Percentiles rank a stretch among this genome's conserved stretches.
These are phyloP conservation scores for Leucoraja ocellata DNA, from an alignment of 2,797 vertebrate genomes.

Conservation along the genomic window DNA sequence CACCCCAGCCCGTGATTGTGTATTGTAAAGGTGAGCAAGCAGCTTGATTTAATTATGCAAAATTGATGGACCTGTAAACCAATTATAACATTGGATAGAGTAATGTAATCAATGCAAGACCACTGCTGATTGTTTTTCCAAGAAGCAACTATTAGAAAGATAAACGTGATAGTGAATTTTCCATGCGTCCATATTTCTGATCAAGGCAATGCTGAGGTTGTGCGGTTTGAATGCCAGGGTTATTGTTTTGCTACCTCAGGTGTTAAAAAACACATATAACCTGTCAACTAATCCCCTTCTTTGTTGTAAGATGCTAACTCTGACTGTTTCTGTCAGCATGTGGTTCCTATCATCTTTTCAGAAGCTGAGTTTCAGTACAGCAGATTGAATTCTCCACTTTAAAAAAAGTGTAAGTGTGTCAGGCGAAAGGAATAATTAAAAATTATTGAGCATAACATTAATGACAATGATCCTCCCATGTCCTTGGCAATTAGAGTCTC, in stretches of 20 bases:
- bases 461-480: neutral
- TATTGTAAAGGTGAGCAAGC: neutral
- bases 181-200: neutral
- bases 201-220: neutral
- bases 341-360: neutral
- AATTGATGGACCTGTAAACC: neutral
- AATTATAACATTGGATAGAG: neutral
- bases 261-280: too few species aligned
- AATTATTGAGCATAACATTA: neutral
- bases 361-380: neutral
- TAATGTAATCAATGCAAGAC: neutral
- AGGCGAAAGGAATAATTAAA: slow-evolving; percentile 5
- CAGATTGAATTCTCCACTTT: neutral
- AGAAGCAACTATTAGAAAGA: neutral
- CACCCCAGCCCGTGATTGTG: neutral
- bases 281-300: too few species aligned
- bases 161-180: neutral
- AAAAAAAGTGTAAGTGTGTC: neutral
- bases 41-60: slow-evolving; percentile 27
- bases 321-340: too few species aligned
- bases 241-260: neutral
- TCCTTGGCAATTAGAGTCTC: neutral
- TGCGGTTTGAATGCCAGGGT: neutral
- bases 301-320: too few species aligned
- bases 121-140: neutral